These are phyloP conservation scores for Cassiopea xamachana DNA, from an alignment of 30 jellyfish, hydroid and myxozoan species.

Conservation along the genomic window DNA sequence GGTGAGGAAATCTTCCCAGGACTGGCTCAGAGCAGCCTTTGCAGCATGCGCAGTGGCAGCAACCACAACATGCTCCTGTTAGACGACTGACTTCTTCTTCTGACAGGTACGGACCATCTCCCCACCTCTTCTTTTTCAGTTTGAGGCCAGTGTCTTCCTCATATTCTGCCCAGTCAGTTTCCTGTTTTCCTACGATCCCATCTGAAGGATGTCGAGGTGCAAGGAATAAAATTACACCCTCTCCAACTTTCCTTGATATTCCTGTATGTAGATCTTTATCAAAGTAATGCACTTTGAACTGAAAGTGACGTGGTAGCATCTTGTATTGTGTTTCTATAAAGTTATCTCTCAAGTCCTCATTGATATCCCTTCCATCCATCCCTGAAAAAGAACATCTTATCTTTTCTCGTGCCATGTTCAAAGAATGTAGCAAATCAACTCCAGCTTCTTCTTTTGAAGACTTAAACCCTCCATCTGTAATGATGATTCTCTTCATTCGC, in stretches of 20 bases:
- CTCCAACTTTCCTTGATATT: slow-evolving; percentile 55
- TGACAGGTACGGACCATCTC: slow-evolving; percentile 52
- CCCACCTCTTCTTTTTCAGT: slow-evolving; percentile 70
- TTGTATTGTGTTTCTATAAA: slow-evolving; percentile 58
- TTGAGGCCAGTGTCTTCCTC: slow-evolving; percentile 47
- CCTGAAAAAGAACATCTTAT: slow-evolving; percentile 81
- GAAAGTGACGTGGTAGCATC: slow-evolving; percentile 44
- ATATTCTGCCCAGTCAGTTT: slow-evolving; percentile 48
- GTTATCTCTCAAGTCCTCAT: slow-evolving; percentile 71
- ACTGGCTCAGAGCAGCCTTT: slow-evolving; percentile 63
- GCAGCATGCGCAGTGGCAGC: slow-evolving; percentile 69
- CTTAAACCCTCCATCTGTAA: slow-evolving; percentile 77
- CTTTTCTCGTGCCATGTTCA: slow-evolving; percentile 77
- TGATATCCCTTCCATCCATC: slow-evolving; percentile 73
- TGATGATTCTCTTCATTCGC: slow-evolving; percentile 50
- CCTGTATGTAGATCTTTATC: slow-evolving; percentile 39
- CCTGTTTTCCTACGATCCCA: slow-evolving; percentile 17
- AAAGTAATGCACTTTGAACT: slow-evolving; percentile 64
- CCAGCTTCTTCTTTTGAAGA: slow-evolving; percentile 35
- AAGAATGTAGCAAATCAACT: slow-evolving; percentile 36
- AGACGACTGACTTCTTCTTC: slow-evolving; percentile 56
- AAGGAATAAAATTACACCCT: slow-evolving; percentile 53
- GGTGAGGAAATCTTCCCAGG: slow-evolving; percentile 79
- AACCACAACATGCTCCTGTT: slow-evolving; percentile 70
- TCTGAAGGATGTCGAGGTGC: slow-evolving; percentile 75